Percentiles rank a stretch among this genome's conserved stretches.
phyloP scores from a whole-genome alignment of 2,113 vertebrate genomes.

The Thermophis baileyi region DNA sequence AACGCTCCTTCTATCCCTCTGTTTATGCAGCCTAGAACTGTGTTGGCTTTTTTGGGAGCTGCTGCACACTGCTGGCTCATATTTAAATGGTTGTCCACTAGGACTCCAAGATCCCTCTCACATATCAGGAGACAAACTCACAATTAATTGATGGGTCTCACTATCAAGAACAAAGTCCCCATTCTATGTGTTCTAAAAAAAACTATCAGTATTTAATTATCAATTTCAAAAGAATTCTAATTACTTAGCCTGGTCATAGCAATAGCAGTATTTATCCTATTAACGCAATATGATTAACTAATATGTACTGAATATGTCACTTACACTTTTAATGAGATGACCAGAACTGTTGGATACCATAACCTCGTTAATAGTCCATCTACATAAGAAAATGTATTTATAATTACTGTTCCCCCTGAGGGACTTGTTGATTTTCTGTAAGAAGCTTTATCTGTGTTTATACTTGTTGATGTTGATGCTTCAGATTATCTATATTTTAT shows the following conservation, averaged over 20 bases:
- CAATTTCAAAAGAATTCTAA: not conserved
- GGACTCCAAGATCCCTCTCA: no score
- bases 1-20: no score
- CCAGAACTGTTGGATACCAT: slow-evolving; percentile 4
- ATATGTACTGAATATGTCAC: slow-evolving; percentile 7
- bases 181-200: not conserved
- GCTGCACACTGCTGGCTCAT: no score
- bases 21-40: no score
- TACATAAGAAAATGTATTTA: slow-evolving; percentile 47
- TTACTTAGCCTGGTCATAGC: not conserved
- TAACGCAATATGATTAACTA: slow-evolving; percentile 31
- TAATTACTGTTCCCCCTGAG: slow-evolving; percentile 28
- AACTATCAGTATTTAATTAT: not conserved
- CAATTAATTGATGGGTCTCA: not conserved
- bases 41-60: no score
- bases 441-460: slow-evolving; percentile 43
- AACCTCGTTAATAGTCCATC: slow-evolving; percentile 28
- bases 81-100: no score
- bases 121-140: not conserved
- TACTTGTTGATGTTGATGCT: slow-evolving; percentile 60
- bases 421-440: slow-evolving; percentile 44
- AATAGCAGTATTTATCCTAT: not conserved
- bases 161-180: not conserved
- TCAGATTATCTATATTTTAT: slow-evolving; percentile 45
- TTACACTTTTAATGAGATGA: slow-evolving; percentile 21